phyloP scores from a whole-genome alignment of 2,113 vertebrate genomes.

The Elaphurus davidianus region DNA sequence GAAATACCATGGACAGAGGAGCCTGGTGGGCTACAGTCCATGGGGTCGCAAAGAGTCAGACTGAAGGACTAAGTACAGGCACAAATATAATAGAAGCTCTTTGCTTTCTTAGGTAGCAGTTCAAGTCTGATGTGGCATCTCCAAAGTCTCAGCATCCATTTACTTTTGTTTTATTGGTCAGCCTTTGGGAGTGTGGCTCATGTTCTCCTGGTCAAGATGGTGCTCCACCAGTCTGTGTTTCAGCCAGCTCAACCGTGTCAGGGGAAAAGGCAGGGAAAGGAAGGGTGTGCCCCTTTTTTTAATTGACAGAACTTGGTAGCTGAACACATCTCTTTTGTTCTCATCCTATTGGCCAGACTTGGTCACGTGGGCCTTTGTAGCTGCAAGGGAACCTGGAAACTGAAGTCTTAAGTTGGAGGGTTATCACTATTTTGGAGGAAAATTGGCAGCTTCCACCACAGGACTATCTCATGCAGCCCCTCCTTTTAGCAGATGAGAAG shows the following conservation, averaged over 20 bases:
- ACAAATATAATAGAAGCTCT: neutral
- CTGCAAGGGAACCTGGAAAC: neutral
- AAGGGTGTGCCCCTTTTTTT: neutral
- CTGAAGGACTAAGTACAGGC: neutral
- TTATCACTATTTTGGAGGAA: neutral
- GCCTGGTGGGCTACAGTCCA: neutral
- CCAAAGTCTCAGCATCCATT: neutral
- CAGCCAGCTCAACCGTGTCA: neutral
- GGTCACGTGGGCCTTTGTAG: neutral
- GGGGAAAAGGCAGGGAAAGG: neutral
- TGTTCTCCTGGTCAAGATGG: neutral
- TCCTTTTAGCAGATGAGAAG: neutral
- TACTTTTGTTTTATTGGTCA: neutral
- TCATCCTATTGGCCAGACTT: neutral
- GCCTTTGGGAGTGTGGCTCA: neutral
- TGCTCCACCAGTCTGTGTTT: neutral
- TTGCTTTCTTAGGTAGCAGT: neutral
- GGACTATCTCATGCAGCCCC: neutral
- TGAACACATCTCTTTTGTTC: neutral
- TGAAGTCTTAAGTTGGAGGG: neutral
- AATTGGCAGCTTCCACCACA: neutral
- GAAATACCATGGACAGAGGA: neutral
- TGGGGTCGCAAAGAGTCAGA: neutral
- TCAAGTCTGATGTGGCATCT: neutral
- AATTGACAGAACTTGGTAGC: neutral